Evolutionary conservation across 2,888 invertebrate species (phyloP).

Genomic region (Bellardia pandia): DNA sequence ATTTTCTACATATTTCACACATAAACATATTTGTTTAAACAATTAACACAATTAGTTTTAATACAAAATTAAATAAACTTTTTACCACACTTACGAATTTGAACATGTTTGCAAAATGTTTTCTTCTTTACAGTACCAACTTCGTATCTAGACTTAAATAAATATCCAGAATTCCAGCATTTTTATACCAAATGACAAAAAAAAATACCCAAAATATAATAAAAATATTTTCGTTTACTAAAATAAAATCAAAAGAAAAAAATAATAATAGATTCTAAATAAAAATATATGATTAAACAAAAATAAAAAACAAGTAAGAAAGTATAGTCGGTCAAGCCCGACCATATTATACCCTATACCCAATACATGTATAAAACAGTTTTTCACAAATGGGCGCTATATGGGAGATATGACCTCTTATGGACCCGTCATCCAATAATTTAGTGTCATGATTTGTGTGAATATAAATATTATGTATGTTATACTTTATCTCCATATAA

Average conservation of each 20-base stretch:
- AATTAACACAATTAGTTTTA: conserved; percentile 6
- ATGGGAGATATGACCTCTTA: no score
- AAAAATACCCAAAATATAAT: conserved; percentile 24
- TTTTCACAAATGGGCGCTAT: no score
- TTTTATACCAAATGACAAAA: conserved; percentile 78
- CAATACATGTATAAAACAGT: no score
- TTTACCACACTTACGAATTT: conserved; percentile 75
- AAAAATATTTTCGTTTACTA: conserved; percentile 42
- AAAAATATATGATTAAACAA: conserved; percentile 48
- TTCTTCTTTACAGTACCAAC: conserved; percentile 72
- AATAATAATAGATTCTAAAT: conserved; percentile 60
- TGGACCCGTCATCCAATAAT: no score
- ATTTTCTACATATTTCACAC: background rate
- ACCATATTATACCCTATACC: no score
- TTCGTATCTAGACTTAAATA: conserved; percentile 72
- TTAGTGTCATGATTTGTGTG: no score
- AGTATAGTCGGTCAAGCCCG: no score
- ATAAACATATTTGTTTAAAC: conserved; percentile 10
- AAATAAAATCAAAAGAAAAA: conserved; percentile 6
- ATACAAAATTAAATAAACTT: background rate
- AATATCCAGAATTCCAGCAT: conserved; percentile 72
- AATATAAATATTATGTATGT: no score
- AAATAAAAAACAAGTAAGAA: no score
- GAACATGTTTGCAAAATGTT: conserved; percentile 76
- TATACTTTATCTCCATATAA: no score